Base-by-base conservation (phyloP, 1,140 invertebrate genomes). In the Caerostris extrusa region DNA sequence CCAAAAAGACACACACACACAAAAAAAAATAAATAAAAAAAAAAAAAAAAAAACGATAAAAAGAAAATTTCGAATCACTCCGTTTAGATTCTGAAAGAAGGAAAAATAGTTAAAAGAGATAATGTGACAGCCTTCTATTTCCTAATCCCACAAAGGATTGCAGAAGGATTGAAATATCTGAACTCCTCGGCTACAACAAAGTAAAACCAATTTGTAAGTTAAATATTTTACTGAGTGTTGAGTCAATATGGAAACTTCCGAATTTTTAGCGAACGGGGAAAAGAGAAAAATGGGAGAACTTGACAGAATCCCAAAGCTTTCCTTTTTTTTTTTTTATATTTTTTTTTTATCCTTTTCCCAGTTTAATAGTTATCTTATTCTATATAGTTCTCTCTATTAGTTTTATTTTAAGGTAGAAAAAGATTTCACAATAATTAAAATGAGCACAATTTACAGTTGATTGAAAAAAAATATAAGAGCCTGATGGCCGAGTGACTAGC, bases 161-260 rank as follows among this genome's bases (percentile, higher is more conserved):
- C 55, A 58, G 56, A 57, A 57, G 55, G 82, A 57, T 19, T 83
- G 82, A 83, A 83, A 83, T 83, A 83, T 58, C 82, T 83, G 55
- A 58, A 83, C 82, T 77, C 71, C 17, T 19, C 53, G 82, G 57
- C 55, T 58, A 83, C 60, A 87, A 87, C 57, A 87, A 87, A 87
- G 85, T 87, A 87, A 87, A 87, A 87, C 85, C 85, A 87, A 87
- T 87, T 87, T 87, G 85, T 87, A 87, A 87, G 85, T 87, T 87
- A 87, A 87, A 87, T 87, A 87, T 87, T 87, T 87, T 61, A 87
- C 85, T 10, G 85, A 87, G 85, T 87, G 85, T 64, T 61, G 57
- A 14, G 85, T 57, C 34, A 87, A 87, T 57, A 87, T 83, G 82
- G 82, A 83, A 83, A 83, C 82, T 83, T 83, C 82, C 56, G 82